Evolutionary conservation across 92 coral and sea anemone species (phyloP).

Genomic region (Porites evermanni): DNA sequence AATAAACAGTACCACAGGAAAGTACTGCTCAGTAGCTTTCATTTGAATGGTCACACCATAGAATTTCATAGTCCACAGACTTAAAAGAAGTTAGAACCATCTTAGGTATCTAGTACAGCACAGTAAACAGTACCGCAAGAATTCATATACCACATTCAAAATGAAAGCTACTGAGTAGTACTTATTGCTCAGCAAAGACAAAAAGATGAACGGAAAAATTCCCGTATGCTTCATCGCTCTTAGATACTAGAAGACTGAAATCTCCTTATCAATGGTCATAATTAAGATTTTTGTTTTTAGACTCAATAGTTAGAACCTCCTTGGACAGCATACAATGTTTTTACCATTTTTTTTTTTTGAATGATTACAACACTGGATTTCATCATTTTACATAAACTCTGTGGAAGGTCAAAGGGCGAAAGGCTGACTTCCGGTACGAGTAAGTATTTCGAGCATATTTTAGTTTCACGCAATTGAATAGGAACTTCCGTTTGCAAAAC

Average conservation of each 20-base stretch:
- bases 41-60: conserved; percentile 7
- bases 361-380: neutral
- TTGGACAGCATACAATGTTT: neutral
- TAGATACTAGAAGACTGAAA: neutral
- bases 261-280: neutral
- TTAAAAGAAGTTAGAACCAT: neutral
- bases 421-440: neutral
- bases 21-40: neutral
- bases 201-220: too few species aligned
- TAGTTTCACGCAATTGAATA: neutral
- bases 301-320: neutral
- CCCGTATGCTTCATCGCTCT: too few species aligned
- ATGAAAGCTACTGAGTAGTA: too few species aligned
- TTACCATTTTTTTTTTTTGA: neutral
- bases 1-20: conserved; percentile 1
- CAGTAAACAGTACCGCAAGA: conserved; percentile 7
- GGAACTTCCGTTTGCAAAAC: neutral
- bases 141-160: too few species aligned
- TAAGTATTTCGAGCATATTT: neutral
- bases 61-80: neutral
- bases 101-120: neutral
- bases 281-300: neutral
- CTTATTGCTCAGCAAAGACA: too few species aligned
- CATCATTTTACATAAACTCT: too few species aligned
- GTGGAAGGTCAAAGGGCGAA: neutral